Base-by-base conservation (phyloP, 2,797 vertebrate genomes). In the Furcifer pardalis region DNA sequence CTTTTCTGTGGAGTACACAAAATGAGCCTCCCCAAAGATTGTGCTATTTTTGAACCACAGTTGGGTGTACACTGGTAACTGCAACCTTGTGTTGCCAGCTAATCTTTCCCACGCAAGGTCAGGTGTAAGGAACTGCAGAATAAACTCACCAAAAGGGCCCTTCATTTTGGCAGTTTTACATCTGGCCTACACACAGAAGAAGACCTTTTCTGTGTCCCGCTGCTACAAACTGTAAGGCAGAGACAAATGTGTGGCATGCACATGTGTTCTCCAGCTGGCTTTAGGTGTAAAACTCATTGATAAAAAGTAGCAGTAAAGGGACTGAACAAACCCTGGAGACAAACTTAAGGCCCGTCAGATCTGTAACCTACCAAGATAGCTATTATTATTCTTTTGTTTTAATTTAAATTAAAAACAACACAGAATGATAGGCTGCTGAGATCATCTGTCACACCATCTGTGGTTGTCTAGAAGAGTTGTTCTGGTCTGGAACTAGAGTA, bases 381-480 rank as follows among this genome's bases (percentile, higher is more conserved):
- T 91, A 94, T 90, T 91, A 94, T 90, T 91, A 91, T 94, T 92
- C 93, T 90, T 90, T 91, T 88, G 73, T 89, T 92, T 92, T 90
- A 94, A 93, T 94, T 95, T 93, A 95, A 93, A 91, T 82, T 77
- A 86, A 91, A 92, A 91, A 90, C 87, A 90, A 85, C 83, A 93
- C 84, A 88, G 90, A 88, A 91, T 87, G 88, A 91, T 88, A 90
- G 91, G 92, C 68, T 94, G 93, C 91, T 93, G 94, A 93, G 92
- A 91, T 95, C 93, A 93, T 94, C 94, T 94, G 93, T 92, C 93
- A 94, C 91, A 94, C 94, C 94, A 95, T 94, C 94, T 95, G 94
- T 92, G 87, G 91, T 91, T 93, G 88, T 91, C 87, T 89, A 90
- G 88, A 88, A 93, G 89, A 92, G 92, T 92, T 93, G 91, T 91